Evolutionary conservation across 2,888 invertebrate species (phyloP).

Genomic region (Drosophila pegasa): DNA sequence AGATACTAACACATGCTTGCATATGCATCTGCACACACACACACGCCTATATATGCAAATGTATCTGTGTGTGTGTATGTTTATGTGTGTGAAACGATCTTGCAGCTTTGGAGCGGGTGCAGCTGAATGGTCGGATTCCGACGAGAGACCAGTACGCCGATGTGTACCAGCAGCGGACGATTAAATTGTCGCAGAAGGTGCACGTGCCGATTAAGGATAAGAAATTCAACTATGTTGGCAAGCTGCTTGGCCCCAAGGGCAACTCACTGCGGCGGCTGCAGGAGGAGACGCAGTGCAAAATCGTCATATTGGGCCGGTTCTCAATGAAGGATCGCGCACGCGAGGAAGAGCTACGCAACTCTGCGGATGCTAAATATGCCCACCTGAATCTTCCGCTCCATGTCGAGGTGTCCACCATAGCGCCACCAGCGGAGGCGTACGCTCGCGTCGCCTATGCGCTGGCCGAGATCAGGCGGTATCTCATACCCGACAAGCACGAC

Average conservation of each 20-base stretch:
- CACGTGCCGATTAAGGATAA: slow-evolving; percentile 85
- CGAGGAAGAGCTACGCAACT: slow-evolving; percentile 92
- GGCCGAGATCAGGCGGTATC: slow-evolving; percentile 90
- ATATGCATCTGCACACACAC: slow-evolving; percentile 2
- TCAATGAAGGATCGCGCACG: slow-evolving; percentile 96
- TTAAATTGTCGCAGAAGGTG: slow-evolving; percentile 83
- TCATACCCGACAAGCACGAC: slow-evolving; percentile 89
- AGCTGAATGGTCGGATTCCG: slow-evolving; percentile 88
- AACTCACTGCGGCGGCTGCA: slow-evolving; percentile 96
- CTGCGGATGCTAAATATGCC: slow-evolving; percentile 94
- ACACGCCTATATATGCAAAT: not conserved
- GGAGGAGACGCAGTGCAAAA: slow-evolving; percentile 97
- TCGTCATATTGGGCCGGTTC: slow-evolving; percentile 96
- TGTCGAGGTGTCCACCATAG: slow-evolving; percentile 94
- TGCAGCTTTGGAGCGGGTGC: slow-evolving; percentile 90
- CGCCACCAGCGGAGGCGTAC: slow-evolving; percentile 94
- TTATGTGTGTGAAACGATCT: slow-evolving; percentile 51
- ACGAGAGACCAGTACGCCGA: slow-evolving; percentile 90
- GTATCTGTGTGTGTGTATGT: not conserved
- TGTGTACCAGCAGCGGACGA: slow-evolving; percentile 88
- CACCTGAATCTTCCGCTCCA: slow-evolving; percentile 95
- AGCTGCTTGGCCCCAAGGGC: slow-evolving; percentile 96
- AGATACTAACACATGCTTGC: slow-evolving; percentile 1
- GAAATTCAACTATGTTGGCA: slow-evolving; percentile 97
- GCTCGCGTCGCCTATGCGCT: slow-evolving; percentile 94